Conservation (phyloP, 2,888 invertebrate species). For the Lucinisca nassula region DNA sequence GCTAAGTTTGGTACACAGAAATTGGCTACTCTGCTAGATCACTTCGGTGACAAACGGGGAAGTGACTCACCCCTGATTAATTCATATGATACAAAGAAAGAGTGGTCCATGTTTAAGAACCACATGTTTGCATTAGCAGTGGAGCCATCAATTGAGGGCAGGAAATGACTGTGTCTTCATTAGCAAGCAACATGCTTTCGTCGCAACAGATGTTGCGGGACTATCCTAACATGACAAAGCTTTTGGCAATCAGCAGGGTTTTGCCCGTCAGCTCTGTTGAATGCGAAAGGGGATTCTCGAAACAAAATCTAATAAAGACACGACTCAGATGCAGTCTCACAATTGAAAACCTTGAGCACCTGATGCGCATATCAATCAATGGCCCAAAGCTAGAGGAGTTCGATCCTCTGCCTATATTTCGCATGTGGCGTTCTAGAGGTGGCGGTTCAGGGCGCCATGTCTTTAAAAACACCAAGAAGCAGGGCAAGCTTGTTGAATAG, state of each 20-base stretch:
- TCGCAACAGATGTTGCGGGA: conserved; percentile 1
- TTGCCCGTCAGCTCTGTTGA: conserved; percentile 34
- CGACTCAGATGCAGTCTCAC: conserved; percentile 6
- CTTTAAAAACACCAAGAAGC: too few species aligned
- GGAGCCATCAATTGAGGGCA: neutral
- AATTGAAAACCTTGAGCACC: conserved; percentile 2
- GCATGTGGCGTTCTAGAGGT: too few species aligned
- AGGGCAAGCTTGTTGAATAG: too few species aligned
- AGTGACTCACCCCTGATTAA: conserved; percentile 36
- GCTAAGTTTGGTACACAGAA: conserved; percentile 30
- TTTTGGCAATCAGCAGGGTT: conserved; percentile 33
- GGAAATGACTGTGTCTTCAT: conserved; percentile 3
- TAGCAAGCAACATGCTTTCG: conserved; percentile 24
- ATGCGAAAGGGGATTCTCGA: conserved; percentile 42
- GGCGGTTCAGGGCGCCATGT: too few species aligned
- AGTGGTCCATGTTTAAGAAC: conserved; percentile 42
- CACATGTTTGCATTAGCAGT: conserved; percentile 34
- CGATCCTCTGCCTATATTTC: conserved; percentile 19
- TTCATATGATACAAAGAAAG: conserved; percentile 5
- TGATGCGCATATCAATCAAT: conserved; percentile 38
- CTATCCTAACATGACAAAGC: conserved; percentile 21
- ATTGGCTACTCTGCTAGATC: conserved; percentile 11
- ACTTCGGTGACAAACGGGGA: conserved; percentile 30
- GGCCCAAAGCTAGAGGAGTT: conserved; percentile 25
- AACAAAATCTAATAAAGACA: conserved; percentile 47